Evolutionary conservation across 2,888 invertebrate species (phyloP), one percentile per base, ranked within the genome.

Genomic region (Chymomyza fuscimana): DNA sequence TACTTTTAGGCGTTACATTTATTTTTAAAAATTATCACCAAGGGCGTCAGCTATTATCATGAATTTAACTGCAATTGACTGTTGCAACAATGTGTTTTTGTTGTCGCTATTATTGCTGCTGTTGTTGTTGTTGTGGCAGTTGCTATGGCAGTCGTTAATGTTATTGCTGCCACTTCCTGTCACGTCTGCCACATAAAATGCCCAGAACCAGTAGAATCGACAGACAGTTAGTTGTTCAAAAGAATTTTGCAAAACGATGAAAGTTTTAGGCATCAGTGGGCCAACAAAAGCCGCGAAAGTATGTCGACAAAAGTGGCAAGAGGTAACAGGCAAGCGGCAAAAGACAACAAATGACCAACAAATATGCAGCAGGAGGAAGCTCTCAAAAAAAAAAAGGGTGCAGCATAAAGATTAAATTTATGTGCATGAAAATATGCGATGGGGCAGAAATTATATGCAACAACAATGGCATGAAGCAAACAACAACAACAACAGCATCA

Each of bases 111-210:
- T 70, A 36, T 40, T 16, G 59, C 40, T 16, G 59, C 40, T 4
- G 6, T 46, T 12, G 40, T 46, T 46, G 12, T 12, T 46, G 40
- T 46, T 12, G 40, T 46, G 5, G 12, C 4, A 5, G 40, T 46
- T 65, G 67, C 62, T 32, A 9, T 32, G 32, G 32, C 40, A 46
- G 12, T 46, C 40, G 40, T 46, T 46, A 46, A 46, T 46, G 40
- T 46, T 46, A 46, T 46, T 58, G 67, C 10, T 56, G 56, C 65
- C 46, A 68, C 76, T 76, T 76, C 76, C 76, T 76, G 76, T 76
- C 76, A 76, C 76, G 76, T 76, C 69, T 69, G 76, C 65, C 66
- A 64, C 69, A 76, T 67, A 73, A 76, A 69, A 74, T 69, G 64
- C 52, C 70, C 56, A 65, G 59, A 65, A 68, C 75, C 60, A 69